Evolutionary conservation across 2,113 vertebrate species (phyloP), one percentile per base, ranked within the genome.

Genomic region (Tupaia tana): DNA sequence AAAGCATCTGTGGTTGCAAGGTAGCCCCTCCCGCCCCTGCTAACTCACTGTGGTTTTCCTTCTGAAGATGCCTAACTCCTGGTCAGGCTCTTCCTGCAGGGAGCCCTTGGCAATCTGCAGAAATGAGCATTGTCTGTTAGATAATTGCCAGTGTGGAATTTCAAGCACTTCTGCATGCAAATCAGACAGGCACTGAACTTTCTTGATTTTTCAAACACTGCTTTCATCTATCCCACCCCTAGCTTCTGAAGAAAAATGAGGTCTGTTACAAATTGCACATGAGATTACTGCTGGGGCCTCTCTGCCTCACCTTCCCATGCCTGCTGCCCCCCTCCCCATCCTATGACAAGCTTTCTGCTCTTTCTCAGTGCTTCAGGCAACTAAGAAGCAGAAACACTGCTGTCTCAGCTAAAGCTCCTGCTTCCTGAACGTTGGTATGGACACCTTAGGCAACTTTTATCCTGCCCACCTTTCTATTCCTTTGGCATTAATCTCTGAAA

Each of bases 1-100:
- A 69, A 95, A 97, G 97, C 94, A 75, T 91, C 97, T 83, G 96
- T 96, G 93, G 96, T 73, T 96, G 93, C 94, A 96, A 71, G 29
- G 9, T 43, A n/a, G 4, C 3, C 7, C 80, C 14, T 4, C 9
- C 20, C 14, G 31, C 56, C 13, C 4, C 29, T 12, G 4, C 79
- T 56, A 43, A 16, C n/a, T 80, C 52, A 43, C 43, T 43, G 12
- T 1, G 2, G 3, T 91, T 89, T 92, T 74, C 91, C 66, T 94
- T 58, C 89, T 24, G 31, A 70, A 75, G 61, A 59, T 95, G 92
- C 84, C 67, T 69, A 89, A 86, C 8, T 73, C 89, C 79, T 94
- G 77, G 31, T 24, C 9, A 1, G 78, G 91, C 63, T 56, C 66
- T 82, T 43, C 43, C 34, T 13, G 13, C 58, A 88, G 63, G 20